Evolutionary conservation across 2,113 vertebrate species (phyloP), one percentile per base, ranked within the genome.

Genomic region (Callaeas wilsoni): DNA sequence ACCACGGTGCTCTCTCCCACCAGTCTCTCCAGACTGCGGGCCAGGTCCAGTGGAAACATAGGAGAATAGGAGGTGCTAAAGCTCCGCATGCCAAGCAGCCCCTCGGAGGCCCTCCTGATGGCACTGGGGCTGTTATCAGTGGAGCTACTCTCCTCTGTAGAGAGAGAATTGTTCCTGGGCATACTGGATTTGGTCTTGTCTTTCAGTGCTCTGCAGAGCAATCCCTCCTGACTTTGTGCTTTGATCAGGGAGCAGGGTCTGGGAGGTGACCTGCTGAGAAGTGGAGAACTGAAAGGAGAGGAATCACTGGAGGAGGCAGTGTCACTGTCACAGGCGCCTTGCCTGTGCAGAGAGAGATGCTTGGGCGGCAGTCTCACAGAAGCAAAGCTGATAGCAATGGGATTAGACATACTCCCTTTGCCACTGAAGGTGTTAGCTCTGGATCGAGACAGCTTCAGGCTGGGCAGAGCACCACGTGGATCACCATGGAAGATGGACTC

Each of bases 121-220:
- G 98, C 96, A 60, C 97, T 98, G 60, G 99, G 98, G 96, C 99
- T 99, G 96, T 98, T 99, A 93, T 99, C 99, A 5, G 98, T 98
- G 62, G 99, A 99, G 96, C 99, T 99, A 79, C 98, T 98, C 78
- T 99, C 99, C 68, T 99, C 99, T 5, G 98, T 98, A 10, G 99
- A 99, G 35, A 99, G 92, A 20, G 99, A 99, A 92, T 98, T 98
- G 94, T 99, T 98, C 91, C 99, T 97, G 49, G 97, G 97, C 73
- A 98, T 25, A 50, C 96, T 91, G 25, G 96, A 91, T 93, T 98
- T 98, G 84, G 63, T 89, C 60, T 63, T 90, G 62, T 86, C 88
- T 86, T 96, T 98, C 67, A 98, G 92, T 9, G 98, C 98, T 70
- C 97, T 94, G 84, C 98, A 97, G 30, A 98, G 92, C 65, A 98